phyloP scores from a whole-genome alignment of 2,888 invertebrate genomes.

The Pyrocoelia pectoralis region DNA sequence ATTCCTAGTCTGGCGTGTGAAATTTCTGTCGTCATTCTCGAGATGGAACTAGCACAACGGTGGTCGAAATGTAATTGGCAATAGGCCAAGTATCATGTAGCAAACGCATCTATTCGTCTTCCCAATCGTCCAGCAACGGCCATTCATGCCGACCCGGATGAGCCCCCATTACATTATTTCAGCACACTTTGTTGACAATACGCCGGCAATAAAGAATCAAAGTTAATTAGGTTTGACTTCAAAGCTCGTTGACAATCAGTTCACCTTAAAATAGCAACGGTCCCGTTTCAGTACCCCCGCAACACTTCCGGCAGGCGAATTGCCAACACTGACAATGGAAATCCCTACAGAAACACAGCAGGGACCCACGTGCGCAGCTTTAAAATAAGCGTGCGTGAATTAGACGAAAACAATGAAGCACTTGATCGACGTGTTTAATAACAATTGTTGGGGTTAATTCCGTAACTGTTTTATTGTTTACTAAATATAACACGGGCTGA shows the following conservation, averaged over 20 bases:
- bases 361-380: conserved; percentile 44
- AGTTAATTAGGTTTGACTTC: conserved; percentile 57
- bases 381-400: conserved; percentile 47
- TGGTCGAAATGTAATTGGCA: conserved; percentile 36
- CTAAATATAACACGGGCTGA: not conserved
- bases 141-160: conserved; percentile 41
- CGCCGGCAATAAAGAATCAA: conserved; percentile 50
- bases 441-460: conserved; percentile 27
- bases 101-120: conserved; percentile 36
- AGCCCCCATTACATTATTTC: conserved; percentile 38
- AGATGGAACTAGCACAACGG: conserved; percentile 34
- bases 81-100: conserved; percentile 32
- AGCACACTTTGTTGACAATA: conserved; percentile 47
- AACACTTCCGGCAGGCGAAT: conserved; percentile 55
- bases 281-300: conserved; percentile 40
- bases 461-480: conserved; percentile 4
- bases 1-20: conserved; percentile 18
- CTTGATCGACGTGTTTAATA: conserved; percentile 45
- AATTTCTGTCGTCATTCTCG: conserved; percentile 30
- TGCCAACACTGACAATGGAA: conserved; percentile 60
- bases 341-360: conserved; percentile 49
- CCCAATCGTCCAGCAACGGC: conserved; percentile 41
- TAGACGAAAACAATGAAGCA: conserved; percentile 48
- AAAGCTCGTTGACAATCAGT: conserved; percentile 56
- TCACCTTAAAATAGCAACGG: conserved; percentile 51